These are phyloP conservation scores for Dryomyza anilis DNA, from an alignment of 2,888 invertebrate genomes.

Conservation along the genomic window DNA sequence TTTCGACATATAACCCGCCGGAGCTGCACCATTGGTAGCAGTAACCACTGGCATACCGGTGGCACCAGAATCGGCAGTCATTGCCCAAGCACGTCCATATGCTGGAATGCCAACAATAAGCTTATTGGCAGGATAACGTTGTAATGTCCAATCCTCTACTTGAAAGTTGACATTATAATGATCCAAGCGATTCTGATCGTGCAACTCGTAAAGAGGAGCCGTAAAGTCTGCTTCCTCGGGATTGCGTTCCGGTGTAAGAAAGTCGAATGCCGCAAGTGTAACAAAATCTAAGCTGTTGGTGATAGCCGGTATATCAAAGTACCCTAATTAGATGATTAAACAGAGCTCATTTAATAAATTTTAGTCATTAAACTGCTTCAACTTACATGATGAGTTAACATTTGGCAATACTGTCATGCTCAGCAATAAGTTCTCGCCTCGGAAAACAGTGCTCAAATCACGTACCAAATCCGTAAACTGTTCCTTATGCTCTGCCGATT, in stretches of 20 bases:
- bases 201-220: constrained; percentile 73
- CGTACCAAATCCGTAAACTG: constrained; percentile 77
- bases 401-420: constrained; percentile 76
- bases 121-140: constrained; percentile 69
- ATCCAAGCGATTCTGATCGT: constrained; percentile 67
- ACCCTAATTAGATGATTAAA: constrained; percentile 65
- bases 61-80: constrained; percentile 73
- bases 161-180: constrained; percentile 72
- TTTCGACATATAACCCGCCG: constrained; percentile 73
- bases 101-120: constrained; percentile 74
- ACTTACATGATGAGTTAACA: constrained; percentile 75
- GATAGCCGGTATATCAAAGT: constrained; percentile 75
- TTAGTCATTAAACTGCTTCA: not conserved
- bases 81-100: constrained; percentile 78
- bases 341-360: not conserved
- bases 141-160: constrained; percentile 69
- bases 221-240: constrained; percentile 80
- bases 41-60: constrained; percentile 77
- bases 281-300: constrained; percentile 78
- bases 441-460: constrained; percentile 73
- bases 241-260: constrained; percentile 74
- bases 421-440: constrained; percentile 69
- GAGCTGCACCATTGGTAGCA: constrained; percentile 71
- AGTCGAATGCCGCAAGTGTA: constrained; percentile 80
- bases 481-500: constrained; percentile 76